Base-by-base conservation (phyloP, 2,888 invertebrate species). In the Julus scandinavius region DNA sequence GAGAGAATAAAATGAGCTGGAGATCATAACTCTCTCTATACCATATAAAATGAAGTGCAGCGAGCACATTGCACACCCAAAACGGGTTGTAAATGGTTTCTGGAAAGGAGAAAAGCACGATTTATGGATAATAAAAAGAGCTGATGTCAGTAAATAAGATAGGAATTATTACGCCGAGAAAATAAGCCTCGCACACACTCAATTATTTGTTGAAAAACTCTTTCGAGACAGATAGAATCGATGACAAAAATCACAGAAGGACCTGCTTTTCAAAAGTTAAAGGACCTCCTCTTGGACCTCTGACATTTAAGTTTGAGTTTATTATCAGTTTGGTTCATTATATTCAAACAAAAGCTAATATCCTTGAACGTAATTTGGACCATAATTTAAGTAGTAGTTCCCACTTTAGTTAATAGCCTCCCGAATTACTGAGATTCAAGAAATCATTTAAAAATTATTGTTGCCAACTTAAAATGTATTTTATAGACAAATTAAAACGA, bases 1-100 rank as follows among this genome's bases (percentile, higher is more conserved):
- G 63, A n/a, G 63, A n/a, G 63, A 63, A 63, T 63, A 63, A 63
- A 63, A 63, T 63, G 63, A 63, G 63, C 63, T 63, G 17, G 17
- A 63, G 63, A 63, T 63, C 63, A 63, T 63, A 63, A 63, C n/a
- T 63, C 63, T 63, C 63, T n/a, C 63, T 63, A 63, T 63, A n/a
- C 17, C 63, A 63, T n/a, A 63, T 63, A 63, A 63, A 63, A 63
- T 63, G 63, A 63, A 63, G 63, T 63, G 63, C 63, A 63, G n/a
- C 63, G 17, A 63, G 63, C n/a, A n/a, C 63, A 63, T 63, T n/a
- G 63, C 63, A 63, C 63, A 63, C 63, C 63, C 63, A 63, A 63
- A 63, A 63, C 63, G 63, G 63, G 63, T 63, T 63, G 63, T 63
- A 63, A 63, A 63, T 63, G 63, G 63, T n/a, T 63, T 63, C 63